Base-by-base conservation (phyloP, 2,113 vertebrate species). In the Toxostoma redivivum region DNA sequence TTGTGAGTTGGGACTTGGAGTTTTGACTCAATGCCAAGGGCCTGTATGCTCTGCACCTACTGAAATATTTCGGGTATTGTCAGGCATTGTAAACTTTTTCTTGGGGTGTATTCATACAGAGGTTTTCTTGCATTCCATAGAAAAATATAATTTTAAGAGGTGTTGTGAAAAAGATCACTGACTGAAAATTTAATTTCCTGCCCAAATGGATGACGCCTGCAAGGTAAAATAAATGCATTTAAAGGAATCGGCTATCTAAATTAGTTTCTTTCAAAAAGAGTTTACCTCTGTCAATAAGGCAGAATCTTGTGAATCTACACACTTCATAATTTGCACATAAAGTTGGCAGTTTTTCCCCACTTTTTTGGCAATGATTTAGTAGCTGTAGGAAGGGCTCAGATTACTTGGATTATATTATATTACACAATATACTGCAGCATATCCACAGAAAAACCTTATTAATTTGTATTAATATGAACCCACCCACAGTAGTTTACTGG, bases 131-230 rank as follows among this genome's bases (percentile, higher is more conserved):
- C 54, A 47, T 89, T 87, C 84, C 48, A 33, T 72, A n/a, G 20
- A 64, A 78, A 95, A 94, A 91, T 69, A 87, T 44, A 31, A 93
- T 76, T 95, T 95, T 89, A 92, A 91, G 83, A 94, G 78, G 91
- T 93, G 90, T 62, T 72, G 81, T 79, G 84, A 73, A 91, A 95
- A 95, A 95, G 84, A 94, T 95, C 90, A 93, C 53, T 91, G 57
- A 35, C 64, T 94, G 92, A 95, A 96, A 96, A 94, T 48, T 97
- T 96, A 92, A 96, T 97, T 96, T 97, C 95, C 95, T 97, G 93
- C 35, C 93, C 71, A 93, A 96, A 95, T 78, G 67, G 86, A 92
- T 93, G 80, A 96, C 0, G 37, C 80, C 74, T 96, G 66, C 64
- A 86, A 91, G 58, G 86, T 92, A 88, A 96, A 97, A 94, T 70